Evolutionary conservation across 2,113 vertebrate species (phyloP), one percentile per base, ranked within the genome.

Genomic region (Oncorhynchus masou): DNA sequence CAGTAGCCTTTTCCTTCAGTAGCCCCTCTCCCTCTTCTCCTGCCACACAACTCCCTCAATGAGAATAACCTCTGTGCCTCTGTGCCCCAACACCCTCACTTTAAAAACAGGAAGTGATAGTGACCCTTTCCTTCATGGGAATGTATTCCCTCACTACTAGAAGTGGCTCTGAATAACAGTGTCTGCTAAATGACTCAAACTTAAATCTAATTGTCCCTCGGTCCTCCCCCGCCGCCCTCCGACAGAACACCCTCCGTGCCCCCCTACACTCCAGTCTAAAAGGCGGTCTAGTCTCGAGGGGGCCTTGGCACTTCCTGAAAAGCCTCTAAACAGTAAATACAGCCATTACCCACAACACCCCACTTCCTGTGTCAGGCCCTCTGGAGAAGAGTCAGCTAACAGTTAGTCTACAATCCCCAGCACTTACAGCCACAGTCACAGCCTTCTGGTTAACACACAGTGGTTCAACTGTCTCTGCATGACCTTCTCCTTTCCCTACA

Each of bases 241-340:
- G 1, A 5, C 29, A 29, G 13, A 25, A 16, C 29, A 15, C 12
- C 27, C 8, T 3, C 15, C 7, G 2, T 7, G 11, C 29, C 68
- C 39, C 19, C 39, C n/a, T 8, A 24, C 68, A 6, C 34, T 29
- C 19, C 25, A 76, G 75, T 75, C 77, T 74, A 19, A 20, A 3
- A 4, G 57, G 31, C 60, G 64, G 71, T 83, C 22, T 15, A 29
- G 54, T 45, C 54, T 27, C 81, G 5, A 31, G 70, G 83, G 87
- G 81, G 76, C 82, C 80, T 75, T 88, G 86, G 86, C 88, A 90
- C 89, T 92, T 92, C 88, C 90, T 92, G 87, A 80, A 72, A 57
- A 79, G 74, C 80, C 73, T 84, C 78, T 68, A 79, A 89, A 89
- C 87, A 81, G 85, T 88, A 91, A 88, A 86, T 84, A 91, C 75